These are phyloP conservation scores for Acropternis orthonyx DNA, from an alignment of 2,797 vertebrate species.

Conservation along the genomic window DNA sequence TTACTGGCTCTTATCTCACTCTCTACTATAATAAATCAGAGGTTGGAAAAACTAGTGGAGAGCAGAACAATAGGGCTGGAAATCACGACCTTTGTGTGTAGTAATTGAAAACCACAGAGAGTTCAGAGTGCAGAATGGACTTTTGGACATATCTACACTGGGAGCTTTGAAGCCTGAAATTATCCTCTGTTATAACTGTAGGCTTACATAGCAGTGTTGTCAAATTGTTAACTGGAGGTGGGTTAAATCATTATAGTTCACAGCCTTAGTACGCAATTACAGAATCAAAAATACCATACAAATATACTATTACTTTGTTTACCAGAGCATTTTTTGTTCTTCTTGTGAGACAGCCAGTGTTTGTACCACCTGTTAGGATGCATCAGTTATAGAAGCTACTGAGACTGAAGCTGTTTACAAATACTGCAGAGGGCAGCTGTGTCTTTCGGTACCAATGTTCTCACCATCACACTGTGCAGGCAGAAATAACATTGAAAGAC, in stretches of 20 bases:
- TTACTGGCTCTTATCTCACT: constrained; percentile 9
- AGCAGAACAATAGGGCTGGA: not conserved
- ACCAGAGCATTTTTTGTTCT: not conserved
- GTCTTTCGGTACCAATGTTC: not conserved
- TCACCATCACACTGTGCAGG: not conserved
- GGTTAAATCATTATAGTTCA: not conserved
- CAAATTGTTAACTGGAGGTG: not conserved
- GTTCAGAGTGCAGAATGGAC: constrained; percentile 18
- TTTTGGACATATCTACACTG: not conserved
- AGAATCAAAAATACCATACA: not conserved
- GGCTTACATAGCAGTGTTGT: not conserved
- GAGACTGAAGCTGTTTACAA: not conserved
- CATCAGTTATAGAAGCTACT: not conserved
- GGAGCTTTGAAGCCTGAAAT: constrained; percentile 1
- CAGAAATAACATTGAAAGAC: not conserved
- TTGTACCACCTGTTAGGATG: not conserved
- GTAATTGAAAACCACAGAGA: constrained; percentile 35
- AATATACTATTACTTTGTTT: not conserved
- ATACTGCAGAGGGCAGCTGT: not conserved
- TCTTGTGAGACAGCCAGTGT: not conserved
- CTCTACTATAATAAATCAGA: constrained; percentile 27
- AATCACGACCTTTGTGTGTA: constrained; percentile 5
- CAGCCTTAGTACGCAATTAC: not conserved
- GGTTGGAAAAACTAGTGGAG: not conserved
- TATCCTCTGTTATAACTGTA: not conserved